Percentiles rank a stretch among this genome's conserved stretches.
Conservation (phyloP, 2,113 vertebrate genomes). For the Corythornis madagascariensis region DNA sequence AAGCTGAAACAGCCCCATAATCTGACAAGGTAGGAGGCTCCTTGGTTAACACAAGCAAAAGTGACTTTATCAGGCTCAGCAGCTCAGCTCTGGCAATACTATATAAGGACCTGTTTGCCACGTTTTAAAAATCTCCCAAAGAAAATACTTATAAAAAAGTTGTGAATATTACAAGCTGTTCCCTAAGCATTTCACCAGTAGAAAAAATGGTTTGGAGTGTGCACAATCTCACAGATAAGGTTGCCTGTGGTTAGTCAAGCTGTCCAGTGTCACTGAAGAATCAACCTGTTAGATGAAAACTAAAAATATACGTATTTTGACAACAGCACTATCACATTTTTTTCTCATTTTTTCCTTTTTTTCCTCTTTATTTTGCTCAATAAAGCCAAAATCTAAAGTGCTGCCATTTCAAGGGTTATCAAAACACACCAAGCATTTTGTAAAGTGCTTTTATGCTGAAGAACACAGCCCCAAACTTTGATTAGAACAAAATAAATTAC, state of each 20-base stretch:
- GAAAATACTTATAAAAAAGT: conserved; percentile 64
- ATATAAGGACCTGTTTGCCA: conserved; percentile 56
- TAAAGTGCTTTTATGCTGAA: background rate
- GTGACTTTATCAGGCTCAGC: conserved; percentile 44
- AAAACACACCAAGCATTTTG: background rate
- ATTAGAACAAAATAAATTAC: background rate
- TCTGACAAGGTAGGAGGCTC: conserved; percentile 57
- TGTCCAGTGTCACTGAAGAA: conserved; percentile 5
- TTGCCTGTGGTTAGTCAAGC: background rate
- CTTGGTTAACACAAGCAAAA: conserved; percentile 24
- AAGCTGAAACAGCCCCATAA: conserved; percentile 42
- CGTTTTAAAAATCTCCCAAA: conserved; percentile 30
- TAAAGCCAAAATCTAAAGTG: background rate
- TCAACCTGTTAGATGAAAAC: background rate
- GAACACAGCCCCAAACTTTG: background rate
- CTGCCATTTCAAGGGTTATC: background rate
- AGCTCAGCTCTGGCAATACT: conserved; percentile 53
- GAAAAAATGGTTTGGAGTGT: background rate
- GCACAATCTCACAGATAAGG: conserved; percentile 11
- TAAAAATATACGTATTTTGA: background rate
- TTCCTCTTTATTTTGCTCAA: too few species aligned
- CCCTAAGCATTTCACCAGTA: background rate
- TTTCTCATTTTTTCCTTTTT: too few species aligned
- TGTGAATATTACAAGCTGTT: conserved; percentile 67
- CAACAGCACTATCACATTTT: background rate